Conservation (phyloP, 2,797 vertebrate genomes). For the Parauchenoglanis punctatus region DNA sequence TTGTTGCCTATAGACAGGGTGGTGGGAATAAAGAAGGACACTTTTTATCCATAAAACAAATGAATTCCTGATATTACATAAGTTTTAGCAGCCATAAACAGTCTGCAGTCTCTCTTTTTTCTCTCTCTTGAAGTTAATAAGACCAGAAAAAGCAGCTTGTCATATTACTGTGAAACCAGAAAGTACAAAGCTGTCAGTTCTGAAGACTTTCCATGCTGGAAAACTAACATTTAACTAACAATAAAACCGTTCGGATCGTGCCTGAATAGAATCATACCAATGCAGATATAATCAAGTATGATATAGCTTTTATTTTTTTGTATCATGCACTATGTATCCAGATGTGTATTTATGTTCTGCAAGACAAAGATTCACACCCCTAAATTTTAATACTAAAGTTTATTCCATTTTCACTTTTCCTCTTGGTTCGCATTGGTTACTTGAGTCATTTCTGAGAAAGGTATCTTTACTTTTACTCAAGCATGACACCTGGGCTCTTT, state of each 20-base stretch:
- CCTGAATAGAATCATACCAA: not conserved
- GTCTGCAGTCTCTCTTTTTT: not conserved
- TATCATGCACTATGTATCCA: not conserved
- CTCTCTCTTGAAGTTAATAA: not conserved
- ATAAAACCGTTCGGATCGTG: not conserved
- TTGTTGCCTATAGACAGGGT: not conserved
- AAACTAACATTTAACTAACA: not conserved
- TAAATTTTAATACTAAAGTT: not conserved
- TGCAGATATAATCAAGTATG: not conserved
- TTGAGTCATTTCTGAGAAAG: not conserved
- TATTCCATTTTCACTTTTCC: not conserved
- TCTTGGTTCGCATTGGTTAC: not conserved
- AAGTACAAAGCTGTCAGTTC: not conserved
- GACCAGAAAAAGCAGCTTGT: not conserved
- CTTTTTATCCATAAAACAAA: not conserved
- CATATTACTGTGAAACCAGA: not conserved
- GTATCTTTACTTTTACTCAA: constrained; percentile 3
- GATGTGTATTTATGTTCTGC: not conserved
- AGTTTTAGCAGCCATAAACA: not conserved
- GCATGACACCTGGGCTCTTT: not conserved
- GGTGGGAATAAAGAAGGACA: not conserved
- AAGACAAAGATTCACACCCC: not conserved
- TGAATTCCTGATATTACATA: not conserved
- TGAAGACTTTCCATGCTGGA: not conserved
- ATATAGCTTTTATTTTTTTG: not conserved